Base-by-base conservation (phyloP, 2,888 invertebrate genomes). In the Chorisops tibialis region DNA sequence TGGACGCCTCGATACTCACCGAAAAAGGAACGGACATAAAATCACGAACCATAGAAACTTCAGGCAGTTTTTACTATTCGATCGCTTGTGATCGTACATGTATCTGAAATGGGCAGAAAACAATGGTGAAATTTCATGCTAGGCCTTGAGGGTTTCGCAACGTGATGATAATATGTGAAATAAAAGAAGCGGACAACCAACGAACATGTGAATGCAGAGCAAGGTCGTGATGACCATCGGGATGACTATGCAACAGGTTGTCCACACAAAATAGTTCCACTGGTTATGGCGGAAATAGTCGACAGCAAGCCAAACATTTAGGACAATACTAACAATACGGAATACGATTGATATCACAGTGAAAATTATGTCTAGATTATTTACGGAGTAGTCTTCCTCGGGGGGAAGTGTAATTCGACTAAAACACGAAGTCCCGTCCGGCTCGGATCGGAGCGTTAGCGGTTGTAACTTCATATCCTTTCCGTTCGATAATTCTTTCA, bases 161-260 rank as follows among this genome's bases (percentile, higher is more conserved):
- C 6, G 12, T 38, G 22, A 16, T 9, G 9, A 35, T 11, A 11
- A 12, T 21, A 21, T n/a, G n/a, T n/a, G 5, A 11, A 41, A 41
- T 18, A 21, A 39, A 24, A n/a, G n/a, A n/a, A n/a, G n/a, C n/a
- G n/a, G n/a, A n/a, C n/a, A n/a, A n/a, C n/a, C 11, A 30, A 69
- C 72, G 69, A 67, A 75, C 74, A 75, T 73, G 59, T 70, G 70
- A 19, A 71, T 68, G 60, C 71, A 70, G 41, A 75, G 69, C 14
- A 73, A 64, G 7, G 70, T 69, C 24, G 74, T 74, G 4, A 74
- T 68, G 47, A 70, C 49, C 68, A 71, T 71, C 3, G 75, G 74
- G 2, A 71, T 61, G 5, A 71, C 59, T 41, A 75, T 71, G 45
- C 73, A 74, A 48, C 67, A 67, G 9, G 69, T 65, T 12, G 74